Evolutionary conservation across 1,140 invertebrate genomes (phyloP).

Genomic region (Euwallacea similis): DNA sequence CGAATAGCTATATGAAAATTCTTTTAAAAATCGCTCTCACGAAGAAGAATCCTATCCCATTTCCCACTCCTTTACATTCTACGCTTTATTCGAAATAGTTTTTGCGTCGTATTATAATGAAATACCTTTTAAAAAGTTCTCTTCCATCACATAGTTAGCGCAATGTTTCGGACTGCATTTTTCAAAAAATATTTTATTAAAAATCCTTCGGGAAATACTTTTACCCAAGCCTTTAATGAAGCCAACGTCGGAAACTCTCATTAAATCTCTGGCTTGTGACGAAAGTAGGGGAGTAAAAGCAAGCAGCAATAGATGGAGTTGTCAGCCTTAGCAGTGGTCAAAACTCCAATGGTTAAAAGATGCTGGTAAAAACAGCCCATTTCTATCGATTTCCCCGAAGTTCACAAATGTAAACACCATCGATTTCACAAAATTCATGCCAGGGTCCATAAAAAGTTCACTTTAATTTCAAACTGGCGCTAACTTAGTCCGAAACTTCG

Average conservation of each 20-base stretch:
- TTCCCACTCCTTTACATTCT: background rate
- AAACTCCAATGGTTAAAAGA: background rate
- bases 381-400: conserved; percentile 35
- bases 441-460: conserved; percentile 51
- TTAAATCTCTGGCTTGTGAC: no score
- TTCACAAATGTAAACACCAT: conserved; percentile 50
- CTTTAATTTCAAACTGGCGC: conserved; percentile 51
- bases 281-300: background rate
- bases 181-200: conserved; percentile 25
- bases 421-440: conserved; percentile 52
- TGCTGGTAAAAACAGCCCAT: conserved; percentile 3
- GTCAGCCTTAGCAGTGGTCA: background rate
- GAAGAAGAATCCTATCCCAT: conserved; percentile 4
- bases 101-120: conserved; percentile 7
- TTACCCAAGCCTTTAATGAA: background rate
- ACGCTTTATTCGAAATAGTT: conserved; percentile 17
- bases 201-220: conserved; percentile 5
- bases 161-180: background rate
- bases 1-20: conserved; percentile 12
- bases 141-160: conserved; percentile 25
- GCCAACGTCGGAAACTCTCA: background rate
- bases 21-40: conserved; percentile 13
- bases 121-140: conserved; percentile 27
- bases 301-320: conserved; percentile 3
- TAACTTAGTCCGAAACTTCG: conserved; percentile 50